A percentile compares a stretch with the other conserved stretches of the same genome.
phyloP scores from a whole-genome alignment of 2,113 vertebrate species.

The Xyrauchen texanus region DNA sequence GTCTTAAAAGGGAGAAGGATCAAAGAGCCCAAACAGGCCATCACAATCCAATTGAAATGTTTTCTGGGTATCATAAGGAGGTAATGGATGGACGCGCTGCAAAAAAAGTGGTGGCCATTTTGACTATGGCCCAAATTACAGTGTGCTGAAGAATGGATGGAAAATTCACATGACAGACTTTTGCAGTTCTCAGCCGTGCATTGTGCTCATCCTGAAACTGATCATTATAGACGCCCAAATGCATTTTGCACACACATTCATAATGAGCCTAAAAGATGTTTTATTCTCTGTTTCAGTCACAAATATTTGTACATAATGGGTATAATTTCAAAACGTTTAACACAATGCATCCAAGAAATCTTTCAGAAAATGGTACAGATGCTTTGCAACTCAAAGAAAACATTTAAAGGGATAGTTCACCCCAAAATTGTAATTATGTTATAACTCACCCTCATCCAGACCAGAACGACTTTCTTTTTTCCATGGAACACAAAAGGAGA shows the following conservation, averaged over 20 bases:
- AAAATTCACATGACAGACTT: constrained; percentile 53
- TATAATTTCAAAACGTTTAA: neutral
- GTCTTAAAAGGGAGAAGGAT: constrained; percentile 75
- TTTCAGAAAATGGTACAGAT: neutral
- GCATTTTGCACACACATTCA: neutral
- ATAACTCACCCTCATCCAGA: too few relatives aligned
- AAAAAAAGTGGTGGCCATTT: constrained; percentile 64
- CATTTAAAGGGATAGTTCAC: too few relatives aligned
- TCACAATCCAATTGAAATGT: constrained; percentile 83
- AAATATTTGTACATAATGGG: neutral
- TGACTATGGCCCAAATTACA: constrained; percentile 71
- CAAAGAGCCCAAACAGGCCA: constrained; percentile 79
- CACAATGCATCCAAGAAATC: neutral
- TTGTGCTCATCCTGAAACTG: constrained; percentile 16
- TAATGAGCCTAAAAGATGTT: constrained; percentile 10
- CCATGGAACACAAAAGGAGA: too few relatives aligned
- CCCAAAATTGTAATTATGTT: too few relatives aligned
- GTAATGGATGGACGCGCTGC: constrained; percentile 69
- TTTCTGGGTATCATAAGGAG: constrained; percentile 77
- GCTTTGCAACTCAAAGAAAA: neutral
- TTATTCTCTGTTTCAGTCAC: constrained; percentile 11
- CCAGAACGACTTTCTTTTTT: too few relatives aligned
- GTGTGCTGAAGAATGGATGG: constrained; percentile 66
- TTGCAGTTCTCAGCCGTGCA: constrained; percentile 24
- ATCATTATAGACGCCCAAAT: constrained; percentile 28